Evolutionary conservation across 92 coral and sea anemone genomes (phyloP).

Genomic region (Phenganax subtilis): DNA sequence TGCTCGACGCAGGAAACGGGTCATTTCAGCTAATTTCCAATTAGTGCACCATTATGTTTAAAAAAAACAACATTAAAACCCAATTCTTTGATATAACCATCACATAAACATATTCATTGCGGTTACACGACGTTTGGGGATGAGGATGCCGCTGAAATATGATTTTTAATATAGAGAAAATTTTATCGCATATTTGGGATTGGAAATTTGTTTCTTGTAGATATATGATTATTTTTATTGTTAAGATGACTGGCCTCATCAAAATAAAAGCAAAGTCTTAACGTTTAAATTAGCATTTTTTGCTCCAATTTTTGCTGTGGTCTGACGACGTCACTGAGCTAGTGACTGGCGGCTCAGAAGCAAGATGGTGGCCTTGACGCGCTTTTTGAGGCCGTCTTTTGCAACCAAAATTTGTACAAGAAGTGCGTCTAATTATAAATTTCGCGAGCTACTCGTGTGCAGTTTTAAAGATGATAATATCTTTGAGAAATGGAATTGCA

Average conservation of each 20-base stretch:
- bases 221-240: too few species aligned
- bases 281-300: too few species aligned
- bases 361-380: slow-evolving; percentile 25
- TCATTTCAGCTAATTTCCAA: neutral
- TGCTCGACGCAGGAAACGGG: neutral
- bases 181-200: too few species aligned
- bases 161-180: neutral
- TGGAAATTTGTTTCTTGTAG: too few species aligned
- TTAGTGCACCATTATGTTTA: too few species aligned
- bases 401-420: neutral
- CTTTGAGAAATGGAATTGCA: slow-evolving; percentile 68
- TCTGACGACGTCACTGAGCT: neutral
- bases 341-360: neutral
- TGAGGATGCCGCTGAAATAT: neutral
- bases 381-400: slow-evolving; percentile 2
- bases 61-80: slow-evolving; percentile 1
- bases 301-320: neutral
- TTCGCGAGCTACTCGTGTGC: slow-evolving; percentile 71
- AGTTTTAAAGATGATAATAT: slow-evolving; percentile 64
- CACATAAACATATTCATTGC: neutral
- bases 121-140: neutral
- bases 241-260: too few species aligned
- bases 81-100: neutral
- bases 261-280: too few species aligned
- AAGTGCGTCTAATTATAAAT: slow-evolving; percentile 6